These are phyloP conservation scores for Otus sunia DNA, from an alignment of 2,113 vertebrate species.

Conservation along the genomic window DNA sequence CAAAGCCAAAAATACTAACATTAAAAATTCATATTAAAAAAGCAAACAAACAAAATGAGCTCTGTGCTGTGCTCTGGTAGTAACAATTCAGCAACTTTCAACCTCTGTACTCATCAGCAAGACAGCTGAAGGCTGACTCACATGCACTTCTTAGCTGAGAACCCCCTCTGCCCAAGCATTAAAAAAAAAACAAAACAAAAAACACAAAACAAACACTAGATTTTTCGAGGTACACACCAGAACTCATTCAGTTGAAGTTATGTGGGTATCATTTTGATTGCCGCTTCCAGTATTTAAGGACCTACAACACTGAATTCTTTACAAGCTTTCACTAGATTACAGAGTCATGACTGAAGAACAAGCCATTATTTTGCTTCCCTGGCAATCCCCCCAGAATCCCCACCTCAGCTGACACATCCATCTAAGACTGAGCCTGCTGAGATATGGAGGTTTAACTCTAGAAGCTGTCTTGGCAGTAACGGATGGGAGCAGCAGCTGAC, in stretches of 20 bases:
- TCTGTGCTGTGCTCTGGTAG: background rate
- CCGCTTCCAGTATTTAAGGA: background rate
- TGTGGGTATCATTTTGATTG: background rate
- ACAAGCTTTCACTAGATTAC: background rate
- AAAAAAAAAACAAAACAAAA: background rate
- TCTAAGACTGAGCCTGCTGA: background rate
- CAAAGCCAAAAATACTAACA: background rate
- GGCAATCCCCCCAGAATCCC: background rate
- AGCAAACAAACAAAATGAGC: background rate
- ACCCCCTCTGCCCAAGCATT: background rate
- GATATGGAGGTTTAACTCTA: background rate
- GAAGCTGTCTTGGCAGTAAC: background rate
- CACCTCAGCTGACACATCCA: slow-evolving; percentile 15
- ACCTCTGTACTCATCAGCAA: background rate
- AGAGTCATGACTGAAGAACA: background rate
- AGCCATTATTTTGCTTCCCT: background rate
- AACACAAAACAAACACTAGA: fast-evolving
- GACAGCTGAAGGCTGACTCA: background rate
- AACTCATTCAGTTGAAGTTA: background rate
- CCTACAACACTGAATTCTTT: background rate
- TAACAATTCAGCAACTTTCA: background rate
- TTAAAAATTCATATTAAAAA: background rate
- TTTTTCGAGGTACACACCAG: background rate
- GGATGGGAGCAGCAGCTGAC: slow-evolving; percentile 34
- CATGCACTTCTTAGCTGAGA: background rate